phyloP scores from a whole-genome alignment of 2,113 vertebrate species.

The Catharus bicknelli region DNA sequence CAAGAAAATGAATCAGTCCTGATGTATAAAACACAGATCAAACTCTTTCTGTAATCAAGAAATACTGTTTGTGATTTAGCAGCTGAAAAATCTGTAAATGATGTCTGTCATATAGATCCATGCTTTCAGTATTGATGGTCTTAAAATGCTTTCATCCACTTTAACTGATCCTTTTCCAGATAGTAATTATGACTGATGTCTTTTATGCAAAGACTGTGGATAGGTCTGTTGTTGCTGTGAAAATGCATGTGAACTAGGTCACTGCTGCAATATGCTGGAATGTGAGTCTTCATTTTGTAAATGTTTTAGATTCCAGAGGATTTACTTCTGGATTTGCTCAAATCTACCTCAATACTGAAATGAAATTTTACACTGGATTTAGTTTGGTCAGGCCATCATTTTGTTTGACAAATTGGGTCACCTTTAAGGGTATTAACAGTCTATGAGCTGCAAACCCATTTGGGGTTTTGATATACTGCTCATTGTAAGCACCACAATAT shows the following conservation, averaged over 20 bases:
- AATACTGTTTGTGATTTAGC: background rate
- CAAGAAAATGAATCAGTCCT: background rate
- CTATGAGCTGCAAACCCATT: background rate
- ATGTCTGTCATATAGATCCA: background rate
- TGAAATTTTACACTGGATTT: background rate
- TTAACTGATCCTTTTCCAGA: background rate
- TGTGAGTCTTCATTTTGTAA: background rate
- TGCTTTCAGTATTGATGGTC: background rate
- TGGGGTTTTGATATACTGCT: background rate
- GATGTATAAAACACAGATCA: background rate
- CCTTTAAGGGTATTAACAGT: background rate
- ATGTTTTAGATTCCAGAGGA: background rate
- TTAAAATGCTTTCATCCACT: background rate
- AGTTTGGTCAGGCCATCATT: background rate
- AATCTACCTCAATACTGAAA: background rate
- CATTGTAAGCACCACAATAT: accelerated
- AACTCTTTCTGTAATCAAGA: background rate
- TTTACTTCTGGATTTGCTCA: background rate
- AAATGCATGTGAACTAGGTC: background rate
- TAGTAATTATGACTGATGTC: background rate
- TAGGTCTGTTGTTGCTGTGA: background rate
- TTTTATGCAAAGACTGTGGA: background rate
- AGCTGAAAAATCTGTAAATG: background rate
- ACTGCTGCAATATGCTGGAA: background rate
- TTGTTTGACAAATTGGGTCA: background rate